Conservation (phyloP, 2,113 vertebrate genomes). For the Colossoma macropomum region DNA sequence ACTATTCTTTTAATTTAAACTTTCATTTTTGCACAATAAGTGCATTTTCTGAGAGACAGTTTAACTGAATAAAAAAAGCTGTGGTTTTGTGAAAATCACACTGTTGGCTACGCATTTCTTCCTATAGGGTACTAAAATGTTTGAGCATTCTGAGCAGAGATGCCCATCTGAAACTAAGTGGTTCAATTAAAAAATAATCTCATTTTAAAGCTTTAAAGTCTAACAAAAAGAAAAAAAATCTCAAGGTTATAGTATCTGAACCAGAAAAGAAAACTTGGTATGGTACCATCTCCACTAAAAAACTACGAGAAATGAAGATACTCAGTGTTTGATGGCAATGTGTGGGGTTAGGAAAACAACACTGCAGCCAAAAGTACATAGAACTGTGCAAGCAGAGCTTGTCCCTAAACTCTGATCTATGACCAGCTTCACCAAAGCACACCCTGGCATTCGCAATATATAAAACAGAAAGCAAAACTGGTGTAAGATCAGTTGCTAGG, state of each 20-base stretch:
- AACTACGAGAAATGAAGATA: conserved; percentile 52
- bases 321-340: conserved; percentile 31
- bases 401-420: conserved; percentile 34
- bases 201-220: neutral
- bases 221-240: neutral
- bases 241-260: neutral
- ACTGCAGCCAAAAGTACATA: conserved; percentile 38
- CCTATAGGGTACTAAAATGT: neutral
- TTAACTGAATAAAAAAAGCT: too few species aligned
- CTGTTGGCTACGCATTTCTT: neutral
- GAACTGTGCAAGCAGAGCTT: conserved; percentile 10
- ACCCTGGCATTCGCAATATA: conserved; percentile 19
- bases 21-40: too few species aligned
- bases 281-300: neutral
- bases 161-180: neutral
- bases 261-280: neutral
- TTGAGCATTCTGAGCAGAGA: neutral
- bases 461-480: conserved; percentile 20
- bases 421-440: conserved; percentile 30
- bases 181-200: neutral
- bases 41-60: too few species aligned
- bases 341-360: conserved; percentile 39
- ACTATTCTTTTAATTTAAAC: too few species aligned
- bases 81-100: neutral
- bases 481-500: conserved; percentile 32